Evolutionary conservation across 1,140 invertebrate genomes (phyloP).

Genomic region (Phenacoccus solenopsis): DNA sequence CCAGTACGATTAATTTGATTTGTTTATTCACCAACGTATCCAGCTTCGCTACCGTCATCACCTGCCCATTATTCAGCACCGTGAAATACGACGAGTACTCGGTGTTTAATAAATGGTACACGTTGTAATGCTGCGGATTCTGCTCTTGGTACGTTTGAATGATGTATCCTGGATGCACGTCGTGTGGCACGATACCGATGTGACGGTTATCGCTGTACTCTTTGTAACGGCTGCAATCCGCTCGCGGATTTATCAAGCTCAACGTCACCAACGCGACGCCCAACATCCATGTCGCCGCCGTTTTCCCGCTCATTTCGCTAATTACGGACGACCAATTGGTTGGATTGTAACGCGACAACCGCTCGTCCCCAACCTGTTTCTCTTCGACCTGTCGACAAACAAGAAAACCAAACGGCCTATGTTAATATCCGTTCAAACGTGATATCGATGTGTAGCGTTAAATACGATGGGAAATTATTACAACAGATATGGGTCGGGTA

Average conservation of each 20-base stretch:
- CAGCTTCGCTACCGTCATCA: slow-evolving; percentile 78
- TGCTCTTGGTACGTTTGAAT: slow-evolving; percentile 53
- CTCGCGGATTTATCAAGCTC: neutral
- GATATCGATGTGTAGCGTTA: too few relatives aligned
- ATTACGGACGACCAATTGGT: too few relatives aligned
- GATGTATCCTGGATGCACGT: slow-evolving; percentile 71
- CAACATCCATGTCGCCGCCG: neutral
- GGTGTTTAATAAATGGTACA: slow-evolving; percentile 56
- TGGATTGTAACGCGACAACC: too few relatives aligned
- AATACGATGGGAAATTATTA: too few relatives aligned
- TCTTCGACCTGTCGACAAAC: too few relatives aligned
- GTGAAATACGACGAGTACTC: slow-evolving; percentile 72
- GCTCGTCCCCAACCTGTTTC: too few relatives aligned
- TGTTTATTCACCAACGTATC: slow-evolving; percentile 63
- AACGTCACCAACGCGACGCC: neutral
- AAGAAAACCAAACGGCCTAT: too few relatives aligned
- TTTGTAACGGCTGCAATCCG: slow-evolving; percentile 12
- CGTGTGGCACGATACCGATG: slow-evolving; percentile 43
- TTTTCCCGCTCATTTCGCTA: neutral
- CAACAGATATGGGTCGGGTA: too few relatives aligned
- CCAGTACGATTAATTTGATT: slow-evolving; percentile 63
- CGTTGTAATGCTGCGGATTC: slow-evolving; percentile 37
- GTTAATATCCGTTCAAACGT: too few relatives aligned
- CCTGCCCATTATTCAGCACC: slow-evolving; percentile 69
- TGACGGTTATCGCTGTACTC: slow-evolving; percentile 24